These are phyloP conservation scores for Sebastes trivittatus DNA, from an alignment of 2,797 vertebrate genomes.

Conservation along the genomic window DNA sequence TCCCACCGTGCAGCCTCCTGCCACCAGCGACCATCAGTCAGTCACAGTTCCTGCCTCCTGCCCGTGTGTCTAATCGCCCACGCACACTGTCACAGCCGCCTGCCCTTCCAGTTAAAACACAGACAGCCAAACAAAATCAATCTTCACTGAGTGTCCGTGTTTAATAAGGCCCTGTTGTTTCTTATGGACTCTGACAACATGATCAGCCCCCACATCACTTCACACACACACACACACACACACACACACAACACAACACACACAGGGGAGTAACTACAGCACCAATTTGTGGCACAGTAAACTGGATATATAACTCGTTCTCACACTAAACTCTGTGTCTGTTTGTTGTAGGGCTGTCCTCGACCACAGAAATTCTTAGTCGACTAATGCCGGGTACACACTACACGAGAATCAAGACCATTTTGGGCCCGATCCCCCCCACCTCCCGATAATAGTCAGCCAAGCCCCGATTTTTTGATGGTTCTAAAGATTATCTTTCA, in stretches of 20 bases:
- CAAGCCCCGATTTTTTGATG: too few species aligned
- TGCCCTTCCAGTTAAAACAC: conserved; percentile 56
- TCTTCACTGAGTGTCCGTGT: conserved; percentile 65
- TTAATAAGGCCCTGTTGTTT: conserved; percentile 68
- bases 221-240: neutral
- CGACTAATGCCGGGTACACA: too few species aligned
- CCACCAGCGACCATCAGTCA: conserved; percentile 65
- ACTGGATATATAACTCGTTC: conserved; percentile 3
- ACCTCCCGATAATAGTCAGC: too few species aligned
- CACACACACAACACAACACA: neutral
- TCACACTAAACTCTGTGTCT: neutral
- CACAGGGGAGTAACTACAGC: neutral
- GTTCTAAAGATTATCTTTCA: too few species aligned
- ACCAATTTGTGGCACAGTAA: neutral
- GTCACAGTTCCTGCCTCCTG: conserved; percentile 61
- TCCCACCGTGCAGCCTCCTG: conserved; percentile 16
- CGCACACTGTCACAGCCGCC: conserved; percentile 54
- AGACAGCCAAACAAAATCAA: conserved; percentile 68
- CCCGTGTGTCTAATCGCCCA: conserved; percentile 59
- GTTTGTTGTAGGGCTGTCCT: neutral
- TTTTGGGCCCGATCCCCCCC: too few species aligned
- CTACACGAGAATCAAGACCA: too few species aligned
- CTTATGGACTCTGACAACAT: conserved; percentile 71
- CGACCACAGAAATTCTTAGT: too few species aligned
- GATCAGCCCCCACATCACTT: conserved; percentile 8